Evolutionary conservation across 2,888 invertebrate species (phyloP).

Genomic region (Alcis repandata): DNA sequence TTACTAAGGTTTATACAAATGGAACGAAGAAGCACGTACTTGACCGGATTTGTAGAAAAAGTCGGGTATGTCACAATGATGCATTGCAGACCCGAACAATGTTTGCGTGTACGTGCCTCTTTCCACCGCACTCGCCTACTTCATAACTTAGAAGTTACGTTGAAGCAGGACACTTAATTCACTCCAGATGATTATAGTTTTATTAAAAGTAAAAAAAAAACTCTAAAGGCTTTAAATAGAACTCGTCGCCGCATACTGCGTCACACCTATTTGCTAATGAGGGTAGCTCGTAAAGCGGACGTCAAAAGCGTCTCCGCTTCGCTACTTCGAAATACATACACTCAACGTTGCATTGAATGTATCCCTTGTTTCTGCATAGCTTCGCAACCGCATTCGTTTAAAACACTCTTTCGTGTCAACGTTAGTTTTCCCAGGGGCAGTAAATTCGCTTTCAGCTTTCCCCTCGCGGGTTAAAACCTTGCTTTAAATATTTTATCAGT

Average conservation of each 20-base stretch:
- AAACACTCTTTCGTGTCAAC: slow-evolving; percentile 62
- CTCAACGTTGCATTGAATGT: slow-evolving; percentile 52
- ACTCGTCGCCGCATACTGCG: slow-evolving; percentile 49
- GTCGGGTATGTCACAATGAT: slow-evolving; percentile 62
- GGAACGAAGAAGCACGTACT: slow-evolving; percentile 30
- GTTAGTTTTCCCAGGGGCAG: slow-evolving; percentile 70
- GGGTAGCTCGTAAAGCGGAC: slow-evolving; percentile 58
- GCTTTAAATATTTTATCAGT: slow-evolving; percentile 84
- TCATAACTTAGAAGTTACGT: slow-evolving; percentile 40
- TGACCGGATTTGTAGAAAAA: slow-evolving; percentile 43
- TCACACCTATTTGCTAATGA: slow-evolving; percentile 67
- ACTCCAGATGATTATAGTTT: slow-evolving; percentile 37
- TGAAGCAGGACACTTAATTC: slow-evolving; percentile 17
- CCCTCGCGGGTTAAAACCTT: slow-evolving; percentile 72
- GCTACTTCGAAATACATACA: slow-evolving; percentile 54
- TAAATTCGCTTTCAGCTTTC: slow-evolving; percentile 73
- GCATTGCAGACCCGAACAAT: slow-evolving; percentile 71
- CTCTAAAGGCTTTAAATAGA: slow-evolving; percentile 48
- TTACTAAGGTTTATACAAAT: slow-evolving; percentile 26
- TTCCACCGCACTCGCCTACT: slow-evolving; percentile 46
- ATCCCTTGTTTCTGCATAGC: slow-evolving; percentile 57
- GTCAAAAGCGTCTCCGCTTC: slow-evolving; percentile 52
- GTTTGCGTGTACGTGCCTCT: slow-evolving; percentile 66
- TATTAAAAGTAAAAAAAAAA: slow-evolving; percentile 54
- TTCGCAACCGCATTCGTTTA: slow-evolving; percentile 60